Evolutionary conservation across 2,797 vertebrate genomes (phyloP), one percentile per base, ranked within the genome.

Genomic region (Eulemur coronatus): DNA sequence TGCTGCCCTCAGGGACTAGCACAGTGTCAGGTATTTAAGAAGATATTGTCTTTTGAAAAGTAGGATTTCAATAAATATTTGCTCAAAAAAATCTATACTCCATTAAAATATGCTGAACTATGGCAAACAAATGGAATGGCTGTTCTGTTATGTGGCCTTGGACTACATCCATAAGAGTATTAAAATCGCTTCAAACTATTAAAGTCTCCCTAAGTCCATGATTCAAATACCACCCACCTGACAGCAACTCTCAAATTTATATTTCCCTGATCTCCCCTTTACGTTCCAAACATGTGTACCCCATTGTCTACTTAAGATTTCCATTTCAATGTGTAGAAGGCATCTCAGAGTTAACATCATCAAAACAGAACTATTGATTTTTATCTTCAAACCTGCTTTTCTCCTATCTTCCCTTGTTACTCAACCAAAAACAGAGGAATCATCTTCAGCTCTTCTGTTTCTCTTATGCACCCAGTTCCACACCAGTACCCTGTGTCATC

Each of bases 41-140:
- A 73, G 57, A 72, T 13, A 46, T 0, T 22, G 17, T 55, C 67
- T 92, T 78, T 72, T 89, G 46, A 84, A 86, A 96, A 88, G 18
- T 10, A 82, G 9, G 20, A 8, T 91, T 96, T 94, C 28, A n/a
- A 80, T 73, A 96, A 93, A 86, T 75, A 88, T 55, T 81, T 88
- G 41, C 48, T 75, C 8, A 4, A 69, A 72, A 89, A 78, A 88
- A 35, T 69, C 61, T 86, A 82, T 65, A 86, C 15, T 7, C 33
- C 48, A 67, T 61, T 46, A 94, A 96, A 79, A 94, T 38, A 78
- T 14, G 17, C 13, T 84, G 84, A 93, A 50, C 91, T 67, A 65
- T 22, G 20, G 26, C 61, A 73, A 93, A 91, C 38, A n/a, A 81
- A 75, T 43, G n/a, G 35, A 10, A 50, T 50, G 33, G 22, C 35